phyloP scores from a whole-genome alignment of 2,888 invertebrate species.

The Rambutsinella grinnellia region DNA sequence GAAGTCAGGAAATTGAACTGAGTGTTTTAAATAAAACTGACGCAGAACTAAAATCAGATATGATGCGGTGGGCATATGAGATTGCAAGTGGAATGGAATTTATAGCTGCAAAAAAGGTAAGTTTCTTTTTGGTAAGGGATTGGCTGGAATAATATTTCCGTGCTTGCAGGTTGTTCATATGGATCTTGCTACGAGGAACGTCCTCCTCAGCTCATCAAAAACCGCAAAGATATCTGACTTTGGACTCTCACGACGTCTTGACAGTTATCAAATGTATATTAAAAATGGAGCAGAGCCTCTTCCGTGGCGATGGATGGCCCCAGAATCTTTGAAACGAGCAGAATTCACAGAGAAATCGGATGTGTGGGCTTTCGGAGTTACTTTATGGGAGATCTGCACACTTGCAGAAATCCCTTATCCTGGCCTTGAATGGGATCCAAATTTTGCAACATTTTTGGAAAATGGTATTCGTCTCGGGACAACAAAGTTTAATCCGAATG shows the following conservation, averaged over 20 bases:
- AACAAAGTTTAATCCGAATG: neutral
- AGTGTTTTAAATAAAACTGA: too few relatives aligned
- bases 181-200: slow-evolving; percentile 3
- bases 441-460: neutral
- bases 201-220: neutral
- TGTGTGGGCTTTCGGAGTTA: too few relatives aligned
- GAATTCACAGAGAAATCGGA: too few relatives aligned
- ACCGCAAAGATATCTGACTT: slow-evolving; percentile 5
- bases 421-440: neutral
- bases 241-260: neutral
- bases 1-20: neutral
- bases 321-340: too few relatives aligned
- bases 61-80: slow-evolving; percentile 1
- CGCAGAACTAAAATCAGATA: neutral
- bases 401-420: too few relatives aligned
- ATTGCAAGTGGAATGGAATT: slow-evolving; percentile 4
- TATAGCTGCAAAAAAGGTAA: neutral
- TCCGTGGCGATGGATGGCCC: too few relatives aligned
- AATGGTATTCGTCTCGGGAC: neutral
- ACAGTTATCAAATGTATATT: neutral
- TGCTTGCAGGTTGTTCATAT: slow-evolving; percentile 4
- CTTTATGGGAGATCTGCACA: too few relatives aligned
- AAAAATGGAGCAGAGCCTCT: neutral
- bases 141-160: too few relatives aligned
- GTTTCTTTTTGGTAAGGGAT: too few relatives aligned